Conservation (phyloP, 2,113 vertebrate genomes). For the Sylvia atricapilla region DNA sequence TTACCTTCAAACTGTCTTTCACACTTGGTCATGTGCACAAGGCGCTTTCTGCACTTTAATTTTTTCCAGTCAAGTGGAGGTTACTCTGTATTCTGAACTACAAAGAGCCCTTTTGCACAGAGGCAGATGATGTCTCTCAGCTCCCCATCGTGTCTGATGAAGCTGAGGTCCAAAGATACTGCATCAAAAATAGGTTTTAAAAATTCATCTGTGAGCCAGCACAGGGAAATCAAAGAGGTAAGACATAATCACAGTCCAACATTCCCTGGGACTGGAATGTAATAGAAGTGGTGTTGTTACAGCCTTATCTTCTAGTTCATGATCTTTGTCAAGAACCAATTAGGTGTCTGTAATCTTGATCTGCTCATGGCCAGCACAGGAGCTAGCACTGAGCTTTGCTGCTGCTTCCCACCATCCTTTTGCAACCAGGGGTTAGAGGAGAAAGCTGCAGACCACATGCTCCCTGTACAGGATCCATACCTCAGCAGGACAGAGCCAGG, state of each 20-base stretch:
- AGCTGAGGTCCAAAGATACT: background rate
- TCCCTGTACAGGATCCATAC: background rate
- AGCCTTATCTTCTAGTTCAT: background rate
- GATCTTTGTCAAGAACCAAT: background rate
- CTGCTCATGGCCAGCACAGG: background rate
- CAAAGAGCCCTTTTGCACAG: background rate
- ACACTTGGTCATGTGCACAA: background rate
- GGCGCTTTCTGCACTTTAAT: background rate
- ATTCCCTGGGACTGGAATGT: background rate
- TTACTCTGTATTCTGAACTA: background rate
- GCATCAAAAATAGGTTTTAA: constrained; percentile 9
- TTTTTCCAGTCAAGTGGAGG: background rate
- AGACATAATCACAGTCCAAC: background rate
- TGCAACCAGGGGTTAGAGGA: background rate
- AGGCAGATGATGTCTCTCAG: background rate
- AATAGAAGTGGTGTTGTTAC: background rate
- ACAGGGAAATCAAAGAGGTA: background rate
- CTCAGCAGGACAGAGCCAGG: background rate
- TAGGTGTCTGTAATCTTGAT: background rate
- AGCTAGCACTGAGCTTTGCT: background rate
- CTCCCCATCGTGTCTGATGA: background rate
- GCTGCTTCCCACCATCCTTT: background rate
- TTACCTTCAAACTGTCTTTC: background rate
- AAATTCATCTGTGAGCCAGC: background rate
- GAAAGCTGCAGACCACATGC: background rate